These are phyloP conservation scores for Pomatorhinus ruficollis DNA, from an alignment of 2,113 vertebrate genomes.

Conservation along the genomic window DNA sequence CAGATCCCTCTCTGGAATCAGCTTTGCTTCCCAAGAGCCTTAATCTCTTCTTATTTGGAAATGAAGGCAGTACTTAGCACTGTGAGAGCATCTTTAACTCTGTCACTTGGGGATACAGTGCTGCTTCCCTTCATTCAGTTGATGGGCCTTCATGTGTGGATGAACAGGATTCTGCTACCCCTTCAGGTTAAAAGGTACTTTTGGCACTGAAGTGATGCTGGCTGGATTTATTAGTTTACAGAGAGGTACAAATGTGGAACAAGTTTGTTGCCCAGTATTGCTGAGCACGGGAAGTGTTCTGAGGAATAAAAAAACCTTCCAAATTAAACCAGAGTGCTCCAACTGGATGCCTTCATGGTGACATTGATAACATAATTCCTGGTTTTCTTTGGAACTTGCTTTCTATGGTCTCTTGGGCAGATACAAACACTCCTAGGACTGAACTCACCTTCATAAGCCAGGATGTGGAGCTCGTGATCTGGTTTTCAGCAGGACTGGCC, in stretches of 20 bases:
- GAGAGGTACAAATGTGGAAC: background rate
- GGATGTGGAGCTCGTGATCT: background rate
- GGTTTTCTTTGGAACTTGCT: background rate
- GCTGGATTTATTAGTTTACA: background rate
- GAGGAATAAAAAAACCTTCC: background rate
- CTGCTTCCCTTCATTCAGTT: background rate
- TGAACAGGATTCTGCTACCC: background rate
- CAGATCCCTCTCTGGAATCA: background rate
- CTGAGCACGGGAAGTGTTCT: background rate
- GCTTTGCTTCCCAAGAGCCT: background rate
- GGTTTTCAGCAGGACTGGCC: background rate
- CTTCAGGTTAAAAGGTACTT: background rate
- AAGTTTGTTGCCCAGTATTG: background rate
- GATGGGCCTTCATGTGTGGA: background rate
- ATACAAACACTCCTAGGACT: background rate
- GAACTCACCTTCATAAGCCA: background rate
- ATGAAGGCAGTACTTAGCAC: background rate
- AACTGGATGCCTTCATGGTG: rapidly evolving
- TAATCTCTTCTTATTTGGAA: background rate
- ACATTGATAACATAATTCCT: background rate
- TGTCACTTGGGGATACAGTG: background rate
- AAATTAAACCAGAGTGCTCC: background rate
- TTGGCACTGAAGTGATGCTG: background rate
- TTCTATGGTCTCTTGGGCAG: background rate
- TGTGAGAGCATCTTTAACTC: background rate